Evolutionary conservation across 2,797 vertebrate genomes (phyloP), one percentile per base, ranked within the genome.

Genomic region (Tragelaphus eurycerus): DNA sequence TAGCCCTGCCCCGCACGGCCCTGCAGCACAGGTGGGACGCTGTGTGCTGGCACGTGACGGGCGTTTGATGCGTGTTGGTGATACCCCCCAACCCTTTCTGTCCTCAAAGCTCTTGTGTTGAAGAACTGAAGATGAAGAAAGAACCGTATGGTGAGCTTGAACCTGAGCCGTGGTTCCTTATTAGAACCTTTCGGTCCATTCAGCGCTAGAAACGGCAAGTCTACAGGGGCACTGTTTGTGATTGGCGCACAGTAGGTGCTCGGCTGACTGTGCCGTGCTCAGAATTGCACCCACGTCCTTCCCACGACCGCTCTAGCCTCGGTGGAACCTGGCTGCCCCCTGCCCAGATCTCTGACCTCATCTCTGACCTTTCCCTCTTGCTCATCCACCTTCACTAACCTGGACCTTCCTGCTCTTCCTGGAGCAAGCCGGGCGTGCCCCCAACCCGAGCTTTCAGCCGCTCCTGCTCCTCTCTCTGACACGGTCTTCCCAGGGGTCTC

Each of bases 351-450:
- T n/a, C 12, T 19, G 38, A 16, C 67, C 52, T 82, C 71, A 4
- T 55, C 15, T 27, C 57, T 54, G 6, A 13, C 1, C 29, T 9
- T 64, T 43, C 17, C 38, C 29, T 10, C 29, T 12, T 25, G 62
- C 48, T 55, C 2, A 0, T 2, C 54, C 21, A 10, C 17, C 34
- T 34, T 19, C 3, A 4, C 34, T 1, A 0, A 1, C 21, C 6
- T 0, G n/a, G 5, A 10, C 1, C 7, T 27, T n/a, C 34, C 6
- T 48, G 16, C 13, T 62, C 60, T n/a, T n/a, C 8, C 43, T 19
- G 43, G 87, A 57, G 38, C 3, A 0, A 8, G 9, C 31, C 4
- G 10, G 78, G 27, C 1, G 0, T 0, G 4, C 21, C 9, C 50
- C 62, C 31, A 29, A n/a, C 38, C 1, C 5, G 0, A 9, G 57